Base-by-base conservation (phyloP, 2,797 vertebrate species). In the Dicrostonyx torquatus region DNA sequence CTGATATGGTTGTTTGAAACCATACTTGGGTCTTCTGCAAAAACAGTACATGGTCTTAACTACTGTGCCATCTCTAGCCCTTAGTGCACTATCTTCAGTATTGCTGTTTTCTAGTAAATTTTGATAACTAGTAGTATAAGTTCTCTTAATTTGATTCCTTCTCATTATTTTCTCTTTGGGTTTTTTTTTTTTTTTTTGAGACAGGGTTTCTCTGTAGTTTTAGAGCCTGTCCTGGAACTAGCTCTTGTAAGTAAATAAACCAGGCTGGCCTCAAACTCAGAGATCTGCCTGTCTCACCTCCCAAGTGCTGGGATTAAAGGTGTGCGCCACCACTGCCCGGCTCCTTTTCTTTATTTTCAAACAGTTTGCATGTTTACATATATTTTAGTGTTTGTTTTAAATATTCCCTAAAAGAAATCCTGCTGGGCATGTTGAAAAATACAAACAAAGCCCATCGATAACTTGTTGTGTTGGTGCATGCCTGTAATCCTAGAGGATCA, bases 141-240 rank as follows among this genome's bases (percentile, higher is more conserved):
- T 72, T 78, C 53, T 95, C 73, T 72, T 72, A 88, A 22, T 53
- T 90, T 88, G 64, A 5, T 64, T 87, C 2, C 72, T 89, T 96
- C 85, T 66, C 85, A 96, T n/a, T 93, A 92, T 90, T 86, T 97
- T 62, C 53, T 43, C n/a, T n/a, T n/a, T n/a, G n/a, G n/a, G n/a
- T 48, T 48, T 48, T 48, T 9, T 48, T 7, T 48, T 48, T 48
- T 48, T 58, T 58, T 22, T 58, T 22, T 6, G 18, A 58, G 6
- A 58, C 18, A 58, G 55, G 55, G 55, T 58, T 58, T 58, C 55
- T 58, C 55, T 20, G 53, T 55, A 22, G 55, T 58, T 58, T 58
- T 58, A 58, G 55, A 58, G 55, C 55, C 20, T 58, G 6, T 22
- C 55, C 55, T 58, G 55, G 55, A 58, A 58, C 55, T 58, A 58